Percentiles rank a stretch among this genome's conserved stretches.
phyloP scores from a whole-genome alignment of 2,888 invertebrate species.

The Allolobophora icterica region DNA sequence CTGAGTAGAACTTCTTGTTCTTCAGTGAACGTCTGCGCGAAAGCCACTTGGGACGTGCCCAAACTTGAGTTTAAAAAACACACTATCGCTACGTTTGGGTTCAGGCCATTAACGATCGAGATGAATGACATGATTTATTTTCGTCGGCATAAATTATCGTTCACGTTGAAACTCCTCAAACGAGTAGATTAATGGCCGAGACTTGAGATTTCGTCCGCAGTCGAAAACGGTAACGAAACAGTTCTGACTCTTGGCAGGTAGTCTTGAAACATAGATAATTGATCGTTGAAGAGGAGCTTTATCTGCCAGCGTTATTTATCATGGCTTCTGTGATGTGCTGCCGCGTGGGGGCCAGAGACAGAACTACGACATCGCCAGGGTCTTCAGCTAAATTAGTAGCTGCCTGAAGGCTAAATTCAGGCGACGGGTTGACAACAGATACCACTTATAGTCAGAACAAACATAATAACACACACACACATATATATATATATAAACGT shows the following conservation, averaged over 20 bases:
- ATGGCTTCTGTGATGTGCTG: conserved; percentile 17
- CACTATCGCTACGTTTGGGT: not conserved
- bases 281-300: not conserved
- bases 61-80: not conserved
- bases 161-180: not conserved
- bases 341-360: not conserved
- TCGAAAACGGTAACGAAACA: not conserved
- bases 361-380: not conserved
- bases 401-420: not conserved
- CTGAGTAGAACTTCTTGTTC: too few relatives aligned
- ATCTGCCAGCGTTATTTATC: conserved; percentile 9
- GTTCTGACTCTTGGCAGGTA: not conserved
- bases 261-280: conserved; percentile 17
- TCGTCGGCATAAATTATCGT: not conserved
- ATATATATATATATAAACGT: conserved; percentile 25
- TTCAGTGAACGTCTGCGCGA: not conserved
- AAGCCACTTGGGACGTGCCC: not conserved
- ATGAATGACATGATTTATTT: conserved; percentile 11
- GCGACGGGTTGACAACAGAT: not conserved
- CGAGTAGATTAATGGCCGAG: not conserved
- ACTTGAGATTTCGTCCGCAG: not conserved
- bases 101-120: not conserved
- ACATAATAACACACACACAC: not conserved
- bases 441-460: not conserved
- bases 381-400: not conserved